Percentiles rank a stretch among this genome's conserved stretches.
These are phyloP conservation scores for Grapholita molesta DNA, from an alignment of 1,140 invertebrate species.

Conservation along the genomic window DNA sequence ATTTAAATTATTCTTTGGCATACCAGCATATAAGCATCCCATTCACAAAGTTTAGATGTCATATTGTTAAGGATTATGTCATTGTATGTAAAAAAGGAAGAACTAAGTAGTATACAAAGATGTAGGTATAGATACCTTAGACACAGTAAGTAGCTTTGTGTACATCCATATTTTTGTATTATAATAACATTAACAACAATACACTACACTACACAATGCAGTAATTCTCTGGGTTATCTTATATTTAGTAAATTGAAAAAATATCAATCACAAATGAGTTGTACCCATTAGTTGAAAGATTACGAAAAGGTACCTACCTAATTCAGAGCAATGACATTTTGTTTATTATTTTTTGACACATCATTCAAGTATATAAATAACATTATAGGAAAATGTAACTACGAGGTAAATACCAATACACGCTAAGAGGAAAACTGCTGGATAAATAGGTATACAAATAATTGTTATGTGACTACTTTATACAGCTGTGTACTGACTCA, in stretches of 20 bases:
- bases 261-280: too few species aligned
- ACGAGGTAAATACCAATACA: not conserved
- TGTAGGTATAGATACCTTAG: not conserved
- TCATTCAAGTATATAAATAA: not conserved
- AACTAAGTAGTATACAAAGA: not conserved
- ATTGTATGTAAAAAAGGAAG: not conserved
- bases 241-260: too few species aligned
- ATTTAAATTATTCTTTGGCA: not conserved
- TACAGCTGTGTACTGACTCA: slow-evolving; percentile 4
- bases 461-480: not conserved
- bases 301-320: not conserved
- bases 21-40: not conserved
- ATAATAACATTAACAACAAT: too few species aligned
- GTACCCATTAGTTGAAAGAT: not conserved
- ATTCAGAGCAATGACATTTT: not conserved
- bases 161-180: too few species aligned
- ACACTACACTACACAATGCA: too few species aligned
- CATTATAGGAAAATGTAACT: not conserved
- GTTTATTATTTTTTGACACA: not conserved
- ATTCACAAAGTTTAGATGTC: not conserved
- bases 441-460: not conserved
- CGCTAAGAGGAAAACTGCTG: not conserved
- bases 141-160: too few species aligned
- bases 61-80: not conserved
- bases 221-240: too few species aligned